A percentile compares a stretch with the other conserved stretches of the same genome.
Conservation (phyloP, 2,888 invertebrate genomes). For the Strigamia transsilvanica region DNA sequence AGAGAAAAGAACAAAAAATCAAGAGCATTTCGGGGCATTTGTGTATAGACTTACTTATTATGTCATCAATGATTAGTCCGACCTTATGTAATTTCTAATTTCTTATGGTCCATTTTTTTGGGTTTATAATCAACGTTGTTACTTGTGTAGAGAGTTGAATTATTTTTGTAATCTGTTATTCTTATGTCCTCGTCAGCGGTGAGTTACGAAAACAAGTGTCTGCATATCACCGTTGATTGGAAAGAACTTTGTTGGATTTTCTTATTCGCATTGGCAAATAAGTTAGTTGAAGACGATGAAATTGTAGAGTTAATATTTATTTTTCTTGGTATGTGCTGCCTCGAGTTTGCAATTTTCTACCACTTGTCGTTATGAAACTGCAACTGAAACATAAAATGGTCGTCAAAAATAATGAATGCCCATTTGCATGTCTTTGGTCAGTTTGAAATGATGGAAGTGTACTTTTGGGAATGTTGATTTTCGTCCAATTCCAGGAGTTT, state of each 20-base stretch:
- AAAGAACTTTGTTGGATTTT: conserved; percentile 50
- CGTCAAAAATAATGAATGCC: not conserved
- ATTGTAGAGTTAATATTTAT: conserved; percentile 48
- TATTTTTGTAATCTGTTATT: conserved; percentile 49
- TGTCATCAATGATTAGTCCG: conserved; percentile 36
- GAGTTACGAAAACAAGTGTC: not conserved
- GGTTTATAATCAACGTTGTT: conserved; percentile 33
- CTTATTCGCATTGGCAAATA: conserved; percentile 36
- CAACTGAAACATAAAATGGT: conserved; percentile 35
- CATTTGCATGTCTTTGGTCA: conserved; percentile 12
- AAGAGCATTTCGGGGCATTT: conserved; percentile 22
- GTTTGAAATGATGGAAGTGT: conserved; percentile 43
- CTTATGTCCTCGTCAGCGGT: conserved; percentile 36
- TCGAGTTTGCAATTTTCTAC: conserved; percentile 49
- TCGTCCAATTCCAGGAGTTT: conserved; percentile 23
- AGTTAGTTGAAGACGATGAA: conserved; percentile 39
- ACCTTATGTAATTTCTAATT: conserved; percentile 18
- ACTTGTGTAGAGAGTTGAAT: conserved; percentile 46
- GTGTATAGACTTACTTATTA: not conserved
- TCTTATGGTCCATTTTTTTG: conserved; percentile 1
- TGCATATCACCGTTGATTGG: conserved; percentile 41
- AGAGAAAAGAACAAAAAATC: not conserved
- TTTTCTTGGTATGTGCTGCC: conserved; percentile 40
- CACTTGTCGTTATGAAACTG: conserved; percentile 41
- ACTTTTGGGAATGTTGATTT: conserved; percentile 45